Base-by-base conservation (phyloP, 1,140 invertebrate species). In the Macrobrachium nipponense region DNA sequence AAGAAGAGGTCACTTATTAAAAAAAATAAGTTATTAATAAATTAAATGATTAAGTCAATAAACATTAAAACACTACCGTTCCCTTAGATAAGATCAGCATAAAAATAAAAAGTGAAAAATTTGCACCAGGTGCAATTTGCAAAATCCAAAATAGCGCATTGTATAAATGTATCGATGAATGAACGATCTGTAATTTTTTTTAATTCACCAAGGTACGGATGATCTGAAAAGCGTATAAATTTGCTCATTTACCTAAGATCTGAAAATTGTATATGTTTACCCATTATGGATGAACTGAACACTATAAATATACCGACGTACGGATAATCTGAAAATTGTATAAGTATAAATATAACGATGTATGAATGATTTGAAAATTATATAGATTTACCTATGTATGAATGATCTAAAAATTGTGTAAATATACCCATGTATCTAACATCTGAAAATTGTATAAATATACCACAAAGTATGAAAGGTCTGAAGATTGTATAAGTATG, bases 321-420 rank as follows among this genome's bases (percentile, higher is more conserved):
- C 15, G 27, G 15, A 20, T 20, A 7, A 68, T 68, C n/a, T 68
- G 27, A 20, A 68, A 20, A 68, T 15, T 68, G 1, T 68, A 68
- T 68, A 68, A n/a, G n/a, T 68, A 68, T 68, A 68, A 20, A 68
- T 68, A 68, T 68, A 68, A 5, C n/a, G n/a, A 68, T 68, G 27
- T 14, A 68, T 68, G 27, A 68, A 20, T 20, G n/a, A 68, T 68
- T 7, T 68, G 27, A 20, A 68, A 20, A 68, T 15, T 68, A 15
- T 68, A 68, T 68, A 68, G 5, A 15, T 68, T 20, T 68, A 68
- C 27, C n/a, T 5, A 68, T 68, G 27, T 68, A 68, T 68, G 15
- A 20, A 68, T 68, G 27, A 68, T 68, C n/a, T 7, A 68, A 0
- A 68, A 68, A 20, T 20, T 68, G 27, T 68, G 15, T 68, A 68